Conservation (phyloP, 1,140 invertebrate species). For the Lerema accius region DNA sequence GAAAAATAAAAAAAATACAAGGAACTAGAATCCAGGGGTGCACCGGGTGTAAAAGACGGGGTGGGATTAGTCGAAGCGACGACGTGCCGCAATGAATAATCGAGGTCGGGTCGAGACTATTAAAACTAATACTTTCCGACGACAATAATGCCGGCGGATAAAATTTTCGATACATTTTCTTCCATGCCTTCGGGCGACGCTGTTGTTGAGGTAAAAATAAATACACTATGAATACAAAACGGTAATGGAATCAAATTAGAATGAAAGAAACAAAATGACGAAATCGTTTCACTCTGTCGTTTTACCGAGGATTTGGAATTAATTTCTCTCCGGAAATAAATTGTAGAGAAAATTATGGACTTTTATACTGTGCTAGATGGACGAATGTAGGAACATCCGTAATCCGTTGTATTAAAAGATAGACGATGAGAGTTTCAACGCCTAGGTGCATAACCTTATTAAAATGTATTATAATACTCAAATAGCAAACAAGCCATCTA, state of each 20-base stretch:
- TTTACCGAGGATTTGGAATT: too few species aligned
- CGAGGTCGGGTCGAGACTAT: slow-evolving; percentile 44
- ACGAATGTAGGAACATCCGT: too few species aligned
- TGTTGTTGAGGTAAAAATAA: slow-evolving; percentile 1
- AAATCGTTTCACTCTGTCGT: background rate
- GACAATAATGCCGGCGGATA: slow-evolving; percentile 33
- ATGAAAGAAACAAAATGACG: background rate
- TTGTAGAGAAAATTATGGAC: too few species aligned
- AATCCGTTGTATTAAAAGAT: too few species aligned
- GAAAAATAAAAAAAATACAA: slow-evolving; percentile 64
- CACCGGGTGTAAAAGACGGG: slow-evolving; percentile 44
- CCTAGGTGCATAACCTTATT: too few species aligned
- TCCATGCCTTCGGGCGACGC: background rate
- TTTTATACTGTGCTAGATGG: too few species aligned
- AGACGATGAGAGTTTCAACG: too few species aligned
- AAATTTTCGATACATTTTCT: slow-evolving; percentile 23
- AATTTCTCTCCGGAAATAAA: too few species aligned
- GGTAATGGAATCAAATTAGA: slow-evolving; percentile 5
- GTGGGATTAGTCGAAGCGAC: slow-evolving; percentile 49
- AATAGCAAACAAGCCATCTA: too few species aligned
- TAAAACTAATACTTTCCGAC: slow-evolving; percentile 49
- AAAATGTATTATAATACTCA: too few species aligned
- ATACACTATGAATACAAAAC: background rate
- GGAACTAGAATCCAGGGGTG: slow-evolving; percentile 49
- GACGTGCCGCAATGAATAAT: slow-evolving; percentile 53